Percentiles rank a stretch among this genome's conserved stretches.
phyloP scores from a whole-genome alignment of 2,797 vertebrate species.

The Tapera naevia region DNA sequence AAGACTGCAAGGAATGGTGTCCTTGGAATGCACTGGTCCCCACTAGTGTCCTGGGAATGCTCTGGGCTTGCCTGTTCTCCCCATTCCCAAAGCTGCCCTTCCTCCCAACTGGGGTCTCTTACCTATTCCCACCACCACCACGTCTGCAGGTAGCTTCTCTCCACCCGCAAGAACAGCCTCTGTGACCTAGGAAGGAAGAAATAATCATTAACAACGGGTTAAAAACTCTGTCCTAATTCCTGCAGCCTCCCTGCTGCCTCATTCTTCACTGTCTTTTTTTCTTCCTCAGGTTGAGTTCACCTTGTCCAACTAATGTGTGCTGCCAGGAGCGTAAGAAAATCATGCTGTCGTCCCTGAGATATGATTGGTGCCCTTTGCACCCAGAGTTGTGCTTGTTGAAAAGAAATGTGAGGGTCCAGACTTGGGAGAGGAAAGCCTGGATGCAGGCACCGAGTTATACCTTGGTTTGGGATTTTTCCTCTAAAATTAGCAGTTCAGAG shows the following conservation, averaged over 20 bases:
- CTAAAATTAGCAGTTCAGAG: not conserved
- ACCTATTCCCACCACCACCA: constrained; percentile 88
- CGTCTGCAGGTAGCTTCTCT: constrained; percentile 78
- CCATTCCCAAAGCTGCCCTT: not conserved
- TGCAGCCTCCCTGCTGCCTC: constrained; percentile 12
- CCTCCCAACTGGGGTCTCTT: not conserved
- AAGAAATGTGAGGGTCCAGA: not conserved
- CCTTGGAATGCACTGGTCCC: not conserved
- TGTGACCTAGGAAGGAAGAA: constrained; percentile 76
- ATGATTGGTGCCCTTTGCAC: not conserved
- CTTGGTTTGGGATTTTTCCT: not conserved
- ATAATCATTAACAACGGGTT: not conserved
- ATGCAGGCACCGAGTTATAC: not conserved
- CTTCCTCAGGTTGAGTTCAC: constrained; percentile 4
- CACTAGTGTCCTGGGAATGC: not conserved
- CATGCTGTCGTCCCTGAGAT: not conserved
- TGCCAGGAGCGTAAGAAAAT: not conserved
- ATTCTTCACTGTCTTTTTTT: not conserved
- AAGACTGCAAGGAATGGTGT: not conserved
- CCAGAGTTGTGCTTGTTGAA: not conserved
- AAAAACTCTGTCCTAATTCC: constrained; percentile 17
- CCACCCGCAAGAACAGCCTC: constrained; percentile 80
- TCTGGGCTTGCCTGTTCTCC: not conserved
- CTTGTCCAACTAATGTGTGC: not conserved
- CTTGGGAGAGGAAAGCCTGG: not conserved